phyloP scores from a whole-genome alignment of 2,888 invertebrate genomes.

The Ennomos erosarius region DNA sequence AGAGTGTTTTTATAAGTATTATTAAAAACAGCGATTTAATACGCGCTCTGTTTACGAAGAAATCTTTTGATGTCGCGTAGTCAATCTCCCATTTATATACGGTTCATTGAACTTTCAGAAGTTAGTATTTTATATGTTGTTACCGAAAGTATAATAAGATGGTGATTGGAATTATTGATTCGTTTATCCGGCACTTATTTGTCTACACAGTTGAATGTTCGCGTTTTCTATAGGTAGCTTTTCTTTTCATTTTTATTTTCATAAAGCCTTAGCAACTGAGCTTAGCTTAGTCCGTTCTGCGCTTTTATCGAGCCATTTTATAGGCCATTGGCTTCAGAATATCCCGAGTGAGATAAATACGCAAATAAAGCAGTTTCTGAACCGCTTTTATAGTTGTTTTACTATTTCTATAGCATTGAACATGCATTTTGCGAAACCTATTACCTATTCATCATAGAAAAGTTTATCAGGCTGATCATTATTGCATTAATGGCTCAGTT shows the following conservation, averaged over 20 bases:
- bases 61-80: slow-evolving; percentile 30
- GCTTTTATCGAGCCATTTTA: slow-evolving; percentile 64
- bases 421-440: too few species aligned
- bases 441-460: too few species aligned
- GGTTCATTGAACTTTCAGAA: slow-evolving; percentile 31
- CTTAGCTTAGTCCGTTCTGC: slow-evolving; percentile 34
- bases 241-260: neutral
- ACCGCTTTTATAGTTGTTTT: slow-evolving; percentile 49
- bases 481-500: too few species aligned
- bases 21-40: slow-evolving; percentile 30
- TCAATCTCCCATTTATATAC: slow-evolving; percentile 26
- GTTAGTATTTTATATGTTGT: slow-evolving; percentile 16
- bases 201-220: too few species aligned
- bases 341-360: slow-evolving; percentile 64
- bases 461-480: too few species aligned
- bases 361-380: slow-evolving; percentile 61
- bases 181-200: slow-evolving; percentile 1
- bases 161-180: slow-evolving; percentile 1
- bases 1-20: slow-evolving; percentile 29
- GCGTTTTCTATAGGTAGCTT: neutral
- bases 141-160: slow-evolving; percentile 4
- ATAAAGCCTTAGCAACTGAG: neutral
- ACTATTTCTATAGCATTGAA: slow-evolving; percentile 40
- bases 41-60: slow-evolving; percentile 27
- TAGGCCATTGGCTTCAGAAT: slow-evolving; percentile 59